These are phyloP conservation scores for Calyptomena viridis DNA, from an alignment of 2,113 vertebrate species.

Conservation along the genomic window DNA sequence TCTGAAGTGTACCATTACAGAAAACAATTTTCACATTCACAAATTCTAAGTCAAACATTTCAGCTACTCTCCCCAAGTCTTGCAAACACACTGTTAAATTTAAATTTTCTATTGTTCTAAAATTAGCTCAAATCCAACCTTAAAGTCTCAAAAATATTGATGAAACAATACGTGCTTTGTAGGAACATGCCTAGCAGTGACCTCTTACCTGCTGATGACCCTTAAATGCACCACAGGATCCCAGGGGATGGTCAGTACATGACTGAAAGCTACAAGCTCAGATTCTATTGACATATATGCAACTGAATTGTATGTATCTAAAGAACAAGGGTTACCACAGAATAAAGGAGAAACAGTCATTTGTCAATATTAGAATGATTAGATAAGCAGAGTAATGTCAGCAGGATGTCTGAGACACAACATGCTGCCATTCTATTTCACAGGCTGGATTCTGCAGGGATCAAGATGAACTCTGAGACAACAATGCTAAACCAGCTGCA, in stretches of 20 bases:
- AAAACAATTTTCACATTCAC: background rate
- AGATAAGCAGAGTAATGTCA: slow-evolving; percentile 17
- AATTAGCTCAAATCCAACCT: background rate
- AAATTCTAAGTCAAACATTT: background rate
- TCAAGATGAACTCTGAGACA: background rate
- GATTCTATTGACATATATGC: background rate
- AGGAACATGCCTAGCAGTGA: background rate
- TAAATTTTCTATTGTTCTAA: background rate
- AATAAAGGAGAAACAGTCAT: slow-evolving; percentile 5
- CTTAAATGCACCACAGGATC: background rate
- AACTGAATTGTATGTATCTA: background rate
- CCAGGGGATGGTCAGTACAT: background rate
- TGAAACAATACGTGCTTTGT: background rate
- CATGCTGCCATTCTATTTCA: background rate
- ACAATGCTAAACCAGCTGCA: background rate
- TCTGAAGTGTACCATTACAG: background rate
- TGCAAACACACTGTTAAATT: background rate
- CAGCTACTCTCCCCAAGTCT: background rate
- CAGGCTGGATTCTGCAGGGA: background rate
- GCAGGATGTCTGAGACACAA: slow-evolving; percentile 17
- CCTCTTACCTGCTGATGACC: slow-evolving; percentile 24
- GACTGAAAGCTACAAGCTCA: background rate
- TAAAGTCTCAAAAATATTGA: background rate
- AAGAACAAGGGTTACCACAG: slow-evolving; percentile 27
- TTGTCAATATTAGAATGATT: slow-evolving; percentile 40